These are phyloP conservation scores for Porphyrio hochstetteri DNA, from an alignment of 2,113 vertebrate genomes.

Conservation along the genomic window DNA sequence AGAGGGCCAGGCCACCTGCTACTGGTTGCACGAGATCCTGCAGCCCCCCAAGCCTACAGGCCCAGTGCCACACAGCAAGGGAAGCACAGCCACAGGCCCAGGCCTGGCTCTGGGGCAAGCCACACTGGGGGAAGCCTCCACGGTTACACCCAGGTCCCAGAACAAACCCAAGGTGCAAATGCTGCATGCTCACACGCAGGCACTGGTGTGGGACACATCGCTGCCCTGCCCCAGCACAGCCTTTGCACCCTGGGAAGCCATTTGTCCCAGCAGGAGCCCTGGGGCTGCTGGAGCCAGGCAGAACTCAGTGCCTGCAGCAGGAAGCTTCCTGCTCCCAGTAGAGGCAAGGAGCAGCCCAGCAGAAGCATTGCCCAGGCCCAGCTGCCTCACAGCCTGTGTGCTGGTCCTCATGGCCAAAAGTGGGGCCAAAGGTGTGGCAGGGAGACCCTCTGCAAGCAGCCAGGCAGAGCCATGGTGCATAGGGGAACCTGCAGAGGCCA, in stretches of 20 bases:
- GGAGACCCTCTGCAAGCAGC: not conserved
- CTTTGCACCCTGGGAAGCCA: not conserved
- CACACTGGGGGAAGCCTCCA: not conserved
- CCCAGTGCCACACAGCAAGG: not conserved
- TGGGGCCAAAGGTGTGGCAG: not conserved
- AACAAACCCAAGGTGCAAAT: not conserved
- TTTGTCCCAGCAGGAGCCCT: not conserved
- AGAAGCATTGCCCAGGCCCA: not conserved
- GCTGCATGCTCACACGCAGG: not conserved
- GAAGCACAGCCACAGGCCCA: fast-evolving
- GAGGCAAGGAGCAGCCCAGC: not conserved
- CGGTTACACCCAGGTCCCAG: not conserved
- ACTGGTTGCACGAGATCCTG: not conserved
- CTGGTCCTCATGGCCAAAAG: not conserved
- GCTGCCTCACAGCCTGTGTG: not conserved
- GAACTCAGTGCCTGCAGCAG: fast-evolving
- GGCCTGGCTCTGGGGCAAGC: not conserved
- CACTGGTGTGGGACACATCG: not conserved
- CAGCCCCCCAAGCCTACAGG: not conserved
- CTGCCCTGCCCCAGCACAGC: not conserved
- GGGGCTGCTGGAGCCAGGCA: not conserved
- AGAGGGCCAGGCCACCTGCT: not conserved
- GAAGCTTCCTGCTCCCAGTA: not conserved
- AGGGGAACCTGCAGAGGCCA: not conserved
- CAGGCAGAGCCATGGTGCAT: fast-evolving